Base-by-base conservation (phyloP, 2,113 vertebrate species). In the Chamaetylas fuelleborni region DNA sequence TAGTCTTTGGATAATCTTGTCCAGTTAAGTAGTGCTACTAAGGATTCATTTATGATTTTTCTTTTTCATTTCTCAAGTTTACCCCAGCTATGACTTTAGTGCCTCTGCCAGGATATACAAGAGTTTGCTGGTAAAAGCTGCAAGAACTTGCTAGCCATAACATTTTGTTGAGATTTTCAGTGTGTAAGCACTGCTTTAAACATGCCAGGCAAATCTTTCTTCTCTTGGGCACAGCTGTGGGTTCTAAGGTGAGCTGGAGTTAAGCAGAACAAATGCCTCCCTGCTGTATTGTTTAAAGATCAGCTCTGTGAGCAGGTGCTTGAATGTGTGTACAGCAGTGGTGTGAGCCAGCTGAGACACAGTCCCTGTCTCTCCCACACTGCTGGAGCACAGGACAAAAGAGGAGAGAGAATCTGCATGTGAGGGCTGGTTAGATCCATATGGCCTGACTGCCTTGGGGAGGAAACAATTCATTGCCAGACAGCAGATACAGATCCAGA, bases 281-380 rank as follows among this genome's bases (percentile, higher is more conserved):
- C 28, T 82, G 19, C 9, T 0, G 0, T 0, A 8, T 22, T 90
- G 17, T 71, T 81, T 50, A n/a, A 78, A 73, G 47, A 38, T 2
- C 36, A 65, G 11, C 15, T 72, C 34, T 48, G 45, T 43, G 36
- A 36, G 26, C 19, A 43, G 20, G 4, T 4, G 3, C 10, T 47
- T 80, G 72, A 65, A 43, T 42, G 47, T 51, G 45, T 51, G 31
- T 48, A 18, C 71, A 86, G 42, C 34, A 45, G 31, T 66, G 12
- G 29, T 64, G 20, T 56, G 61, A 90, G 43, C n/a, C 79, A 69
- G 8, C 9, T 43, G 31, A 79, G 50, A 14, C 19, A 60, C 26
- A 14, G 9, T n/a, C 2, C 18, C 18, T 29, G 56, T 62, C 13
- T 25, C 24, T 87, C 25, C 43, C 29, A 81, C 57, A 19, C 43